phyloP scores from a whole-genome alignment of 2,888 invertebrate species.

The Nephrotoma guestfalica region DNA sequence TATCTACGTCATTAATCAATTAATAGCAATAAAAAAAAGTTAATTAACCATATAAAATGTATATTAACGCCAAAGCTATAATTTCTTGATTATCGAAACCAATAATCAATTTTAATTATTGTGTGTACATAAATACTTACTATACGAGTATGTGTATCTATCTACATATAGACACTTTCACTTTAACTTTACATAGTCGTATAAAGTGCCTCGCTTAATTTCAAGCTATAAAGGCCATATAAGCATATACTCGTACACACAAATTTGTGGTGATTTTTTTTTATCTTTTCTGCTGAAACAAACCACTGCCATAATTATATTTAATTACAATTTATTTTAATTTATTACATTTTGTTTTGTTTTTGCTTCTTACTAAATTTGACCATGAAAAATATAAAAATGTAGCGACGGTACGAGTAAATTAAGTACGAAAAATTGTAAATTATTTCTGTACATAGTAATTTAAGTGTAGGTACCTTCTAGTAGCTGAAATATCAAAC shows the following conservation, averaged over 20 bases:
- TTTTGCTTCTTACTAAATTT: background rate
- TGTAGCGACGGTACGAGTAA: background rate
- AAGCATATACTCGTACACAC: background rate
- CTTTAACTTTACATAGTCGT: background rate
- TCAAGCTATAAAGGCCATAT: background rate
- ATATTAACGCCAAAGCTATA: background rate
- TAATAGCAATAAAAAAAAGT: background rate
- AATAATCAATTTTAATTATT: background rate
- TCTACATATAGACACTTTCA: background rate
- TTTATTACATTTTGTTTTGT: background rate
- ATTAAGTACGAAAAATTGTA: background rate
- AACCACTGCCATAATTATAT: background rate
- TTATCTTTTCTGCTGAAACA: background rate
- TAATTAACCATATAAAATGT: background rate
- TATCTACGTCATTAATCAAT: background rate
- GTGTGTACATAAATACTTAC: background rate
- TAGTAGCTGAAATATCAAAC: background rate
- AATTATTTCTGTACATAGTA: background rate
- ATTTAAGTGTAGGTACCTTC: background rate
- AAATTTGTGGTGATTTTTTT: background rate
- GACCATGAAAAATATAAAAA: background rate
- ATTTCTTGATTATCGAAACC: background rate
- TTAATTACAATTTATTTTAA: background rate
- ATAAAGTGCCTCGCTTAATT: background rate
- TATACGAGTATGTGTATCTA: background rate